These are phyloP conservation scores for Poecilia velifera DNA, from an alignment of 2,797 vertebrate genomes.

Conservation along the genomic window DNA sequence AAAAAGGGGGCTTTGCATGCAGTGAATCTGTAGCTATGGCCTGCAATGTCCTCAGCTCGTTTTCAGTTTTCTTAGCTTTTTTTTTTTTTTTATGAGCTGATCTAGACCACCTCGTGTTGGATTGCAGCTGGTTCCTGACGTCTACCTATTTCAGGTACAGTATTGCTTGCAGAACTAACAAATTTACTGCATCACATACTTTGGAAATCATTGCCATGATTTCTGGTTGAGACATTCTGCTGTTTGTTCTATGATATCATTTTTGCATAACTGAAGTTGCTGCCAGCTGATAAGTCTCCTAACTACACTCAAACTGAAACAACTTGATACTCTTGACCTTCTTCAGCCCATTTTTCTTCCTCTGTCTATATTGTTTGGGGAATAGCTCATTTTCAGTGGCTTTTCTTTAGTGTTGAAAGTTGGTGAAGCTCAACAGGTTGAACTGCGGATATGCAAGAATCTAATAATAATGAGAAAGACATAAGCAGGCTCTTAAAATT, in stretches of 20 bases:
- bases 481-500: conserved; percentile 45
- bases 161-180: conserved; percentile 71
- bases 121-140: conserved; percentile 76
- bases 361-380: conserved; percentile 32
- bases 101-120: conserved; percentile 76
- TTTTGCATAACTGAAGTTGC: conserved; percentile 58
- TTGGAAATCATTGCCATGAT: neutral
- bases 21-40: conserved; percentile 31
- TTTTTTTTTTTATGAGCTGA: conserved; percentile 50
- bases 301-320: conserved; percentile 49
- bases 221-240: neutral
- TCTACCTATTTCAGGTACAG: conserved; percentile 82
- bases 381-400: conserved; percentile 21
- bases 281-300: conserved; percentile 55
- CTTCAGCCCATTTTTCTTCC: conserved; percentile 39
- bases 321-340: conserved; percentile 42
- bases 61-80: conserved; percentile 45
- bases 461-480: conserved; percentile 25
- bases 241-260: conserved; percentile 24
- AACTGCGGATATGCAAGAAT: conserved; percentile 22
- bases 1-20: conserved; percentile 49
- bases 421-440: conserved; percentile 70
- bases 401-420: conserved; percentile 35
- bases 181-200: conserved; percentile 14
- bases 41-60: conserved; percentile 54